Base-by-base conservation (phyloP, 2,888 invertebrate species). In the Synergus itoensis region DNA sequence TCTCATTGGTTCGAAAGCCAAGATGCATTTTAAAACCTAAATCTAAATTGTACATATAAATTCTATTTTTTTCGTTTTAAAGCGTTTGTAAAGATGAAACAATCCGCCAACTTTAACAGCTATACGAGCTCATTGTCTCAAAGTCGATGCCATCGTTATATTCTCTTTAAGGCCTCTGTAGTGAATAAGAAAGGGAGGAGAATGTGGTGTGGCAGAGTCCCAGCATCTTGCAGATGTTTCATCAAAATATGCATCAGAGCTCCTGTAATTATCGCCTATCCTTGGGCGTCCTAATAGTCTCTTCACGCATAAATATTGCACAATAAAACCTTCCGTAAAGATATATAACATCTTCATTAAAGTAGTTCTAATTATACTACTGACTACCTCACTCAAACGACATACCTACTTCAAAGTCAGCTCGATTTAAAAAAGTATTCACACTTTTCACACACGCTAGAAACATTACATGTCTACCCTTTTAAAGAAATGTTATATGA, bases 251-350 rank as follows among this genome's bases (percentile, higher is more conserved):
- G 48, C 73, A 57, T 73, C 36, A 48, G n/a, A 73, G 48, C 11
- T 14, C 7, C 73, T 18, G 36, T 40, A 40, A 73, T 57, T 73
- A 53, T 53, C 36, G 53, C n/a, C 53, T 73, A 73, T 57, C 73
- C 53, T 53, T 36, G 48, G 48, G 8, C 11, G n/a, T 57, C 40
- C 73, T 73, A 40, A 73, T 73, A 53, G 53, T 73, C 73, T 36
- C 36, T 16, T 73, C n/a, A 57, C 73, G 73, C 40, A 73, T 73
- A 57, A 73, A 73, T 73, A 73, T 53, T 57, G 12, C 53, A 73
- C 11, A 53, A 73, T 73, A 53, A 73, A 36, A 36, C 53, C 36
- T 53, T 14, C 53, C 53, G 53, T n/a, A 73, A 18, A 53, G 73
- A n/a, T n/a, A 48, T 48, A 73, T 53, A 73, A 53, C 36, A 40